phyloP scores from a whole-genome alignment of 2,113 vertebrate genomes.

The Poeciliopsis turrubarensis region DNA sequence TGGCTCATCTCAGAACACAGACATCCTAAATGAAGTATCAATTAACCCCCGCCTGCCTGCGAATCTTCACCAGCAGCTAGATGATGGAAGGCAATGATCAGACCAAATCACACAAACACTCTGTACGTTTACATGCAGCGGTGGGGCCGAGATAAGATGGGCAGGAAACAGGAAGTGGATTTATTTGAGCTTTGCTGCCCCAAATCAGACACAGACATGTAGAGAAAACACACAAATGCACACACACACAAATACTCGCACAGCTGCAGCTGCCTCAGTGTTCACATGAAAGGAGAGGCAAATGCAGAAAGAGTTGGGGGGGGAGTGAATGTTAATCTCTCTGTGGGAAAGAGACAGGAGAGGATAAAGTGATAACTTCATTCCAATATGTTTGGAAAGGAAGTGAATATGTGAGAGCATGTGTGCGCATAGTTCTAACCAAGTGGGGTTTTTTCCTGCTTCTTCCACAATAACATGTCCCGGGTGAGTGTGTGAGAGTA shows the following conservation, averaged over 20 bases:
- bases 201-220: slow-evolving; percentile 45
- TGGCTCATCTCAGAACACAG: slow-evolving; percentile 40
- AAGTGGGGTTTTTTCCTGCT: slow-evolving; percentile 6
- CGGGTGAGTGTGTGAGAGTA: slow-evolving; percentile 1
- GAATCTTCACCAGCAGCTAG: slow-evolving; percentile 39
- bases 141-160: slow-evolving; percentile 64
- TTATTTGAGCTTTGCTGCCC: slow-evolving; percentile 68
- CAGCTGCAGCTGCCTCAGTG: slow-evolving; percentile 75
- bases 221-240: slow-evolving; percentile 40
- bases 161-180: slow-evolving; percentile 76
- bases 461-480: neutral
- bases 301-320: slow-evolving; percentile 41
- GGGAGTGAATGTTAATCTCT: slow-evolving; percentile 70
- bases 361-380: slow-evolving; percentile 74
- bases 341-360: slow-evolving; percentile 67
- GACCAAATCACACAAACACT: slow-evolving; percentile 20
- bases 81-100: slow-evolving; percentile 37
- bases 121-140: slow-evolving; percentile 41
- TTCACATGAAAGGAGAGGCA: slow-evolving; percentile 68
- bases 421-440: slow-evolving; percentile 24
- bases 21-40: slow-evolving; percentile 64
- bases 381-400: slow-evolving; percentile 70
- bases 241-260: slow-evolving; percentile 55
- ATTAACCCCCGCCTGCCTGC: slow-evolving; percentile 57
- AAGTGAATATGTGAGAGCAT: slow-evolving; percentile 44